phyloP scores from a whole-genome alignment of 2,888 invertebrate species.

The Hemaris fuciformis region DNA sequence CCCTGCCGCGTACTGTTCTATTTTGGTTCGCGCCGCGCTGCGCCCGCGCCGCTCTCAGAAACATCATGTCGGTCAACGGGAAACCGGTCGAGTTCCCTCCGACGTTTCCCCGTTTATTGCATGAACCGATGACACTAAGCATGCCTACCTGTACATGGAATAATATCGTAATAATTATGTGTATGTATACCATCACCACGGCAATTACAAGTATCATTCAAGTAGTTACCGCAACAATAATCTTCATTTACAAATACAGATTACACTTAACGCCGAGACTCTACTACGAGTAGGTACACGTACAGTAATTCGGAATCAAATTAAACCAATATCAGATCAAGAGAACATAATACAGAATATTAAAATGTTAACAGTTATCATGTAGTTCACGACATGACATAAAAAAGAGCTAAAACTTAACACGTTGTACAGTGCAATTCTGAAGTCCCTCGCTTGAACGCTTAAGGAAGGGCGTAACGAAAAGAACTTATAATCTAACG shows the following conservation, averaged over 20 bases:
- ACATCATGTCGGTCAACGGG: constrained; percentile 70
- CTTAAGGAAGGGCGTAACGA: constrained; percentile 48
- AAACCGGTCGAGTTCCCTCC: constrained; percentile 49
- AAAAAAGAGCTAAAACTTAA: constrained; percentile 60
- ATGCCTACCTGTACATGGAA: constrained; percentile 37
- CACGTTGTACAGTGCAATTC: constrained; percentile 53
- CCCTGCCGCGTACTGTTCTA: constrained; percentile 68
- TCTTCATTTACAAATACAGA: constrained; percentile 35
- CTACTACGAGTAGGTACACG: constrained; percentile 14
- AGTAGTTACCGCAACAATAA: constrained; percentile 42
- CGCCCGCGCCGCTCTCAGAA: constrained; percentile 53
- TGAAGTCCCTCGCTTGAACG: constrained; percentile 46
- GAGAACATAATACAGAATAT: constrained; percentile 27
- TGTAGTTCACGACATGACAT: constrained; percentile 41
- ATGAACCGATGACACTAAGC: constrained; percentile 62
- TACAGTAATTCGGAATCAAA: constrained; percentile 30
- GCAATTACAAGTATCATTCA: constrained; percentile 47
- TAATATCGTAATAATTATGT: constrained; percentile 45
- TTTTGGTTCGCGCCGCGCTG: constrained; percentile 56
- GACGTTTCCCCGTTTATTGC: constrained; percentile 57
- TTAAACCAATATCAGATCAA: constrained; percentile 17
- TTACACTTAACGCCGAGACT: constrained; percentile 27
- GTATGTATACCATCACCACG: constrained; percentile 43
- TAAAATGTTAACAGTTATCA: constrained; percentile 54
- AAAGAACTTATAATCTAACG: constrained; percentile 50